Percentiles rank a stretch among this genome's conserved stretches.
Conservation (phyloP, 2,113 vertebrate genomes). For the Brachyhypopomus gauderio region DNA sequence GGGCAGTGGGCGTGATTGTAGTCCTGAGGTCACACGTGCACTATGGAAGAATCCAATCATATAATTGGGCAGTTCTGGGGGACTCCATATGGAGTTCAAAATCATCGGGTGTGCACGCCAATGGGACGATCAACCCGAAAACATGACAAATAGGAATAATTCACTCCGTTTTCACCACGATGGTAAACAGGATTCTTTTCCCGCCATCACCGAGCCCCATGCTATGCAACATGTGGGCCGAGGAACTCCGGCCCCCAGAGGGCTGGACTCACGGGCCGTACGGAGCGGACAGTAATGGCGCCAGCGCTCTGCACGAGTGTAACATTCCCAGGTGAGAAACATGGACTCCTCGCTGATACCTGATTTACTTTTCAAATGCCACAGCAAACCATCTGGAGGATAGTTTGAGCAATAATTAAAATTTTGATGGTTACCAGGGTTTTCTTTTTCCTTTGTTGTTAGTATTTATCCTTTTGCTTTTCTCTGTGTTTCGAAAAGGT, state of each 20-base stretch:
- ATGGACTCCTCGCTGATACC: conserved; percentile 6
- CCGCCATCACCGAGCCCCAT: too few species aligned
- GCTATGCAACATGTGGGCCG: not conserved
- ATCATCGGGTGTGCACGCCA: too few species aligned
- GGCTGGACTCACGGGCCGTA: conserved; percentile 25
- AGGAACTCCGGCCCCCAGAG: conserved; percentile 11
- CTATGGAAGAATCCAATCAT: not conserved
- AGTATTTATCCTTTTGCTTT: not conserved
- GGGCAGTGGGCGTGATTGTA: too few species aligned
- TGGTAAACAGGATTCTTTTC: too few species aligned
- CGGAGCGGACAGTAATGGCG: conserved; percentile 43
- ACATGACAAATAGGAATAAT: not conserved
- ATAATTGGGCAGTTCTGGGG: not conserved
- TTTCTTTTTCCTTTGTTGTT: not conserved
- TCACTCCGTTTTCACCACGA: too few species aligned
- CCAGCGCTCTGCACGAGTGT: conserved; percentile 47
- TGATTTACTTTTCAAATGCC: conserved; percentile 54
- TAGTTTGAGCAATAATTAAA: conserved; percentile 55
- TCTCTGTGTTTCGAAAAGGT: conserved; percentile 57
- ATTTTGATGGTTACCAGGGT: conserved; percentile 53
- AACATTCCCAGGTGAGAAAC: too few species aligned
- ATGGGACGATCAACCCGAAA: not conserved
- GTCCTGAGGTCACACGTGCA: not conserved
- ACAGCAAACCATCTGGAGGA: conserved; percentile 49
- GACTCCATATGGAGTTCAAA: not conserved